Evolutionary conservation across 2,888 invertebrate species (phyloP).

Genomic region (Boloria euphrosyne): DNA sequence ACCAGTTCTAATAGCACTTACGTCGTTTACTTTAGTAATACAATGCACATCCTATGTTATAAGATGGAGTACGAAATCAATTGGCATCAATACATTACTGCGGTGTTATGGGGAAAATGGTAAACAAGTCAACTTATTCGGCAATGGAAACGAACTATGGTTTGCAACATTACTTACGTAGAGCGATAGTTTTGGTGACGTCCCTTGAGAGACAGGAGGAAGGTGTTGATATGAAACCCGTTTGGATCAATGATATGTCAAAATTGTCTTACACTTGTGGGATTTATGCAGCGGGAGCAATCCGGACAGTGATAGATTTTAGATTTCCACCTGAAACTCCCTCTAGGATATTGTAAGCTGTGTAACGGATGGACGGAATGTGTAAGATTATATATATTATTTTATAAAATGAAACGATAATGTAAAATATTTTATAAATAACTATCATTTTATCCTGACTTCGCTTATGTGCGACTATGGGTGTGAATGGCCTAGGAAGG

Average conservation of each 20-base stretch:
- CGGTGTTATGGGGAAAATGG: background rate
- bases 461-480: too few relatives aligned
- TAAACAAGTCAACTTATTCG: background rate
- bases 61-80: background rate
- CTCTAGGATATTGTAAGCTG: conserved; percentile 24
- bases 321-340: conserved; percentile 43
- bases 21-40: conserved; percentile 34
- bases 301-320: conserved; percentile 74
- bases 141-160: conserved; percentile 43
- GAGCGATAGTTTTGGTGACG: conserved; percentile 43
- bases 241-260: conserved; percentile 78
- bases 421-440: too few relatives aligned
- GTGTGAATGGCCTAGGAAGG: too few relatives aligned
- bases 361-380: conserved; percentile 6
- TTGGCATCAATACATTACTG: conserved; percentile 41
- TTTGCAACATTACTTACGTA: background rate
- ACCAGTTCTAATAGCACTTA: conserved; percentile 30
- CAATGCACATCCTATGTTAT: conserved; percentile 18
- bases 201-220: conserved; percentile 60
- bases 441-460: too few relatives aligned
- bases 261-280: conserved; percentile 76
- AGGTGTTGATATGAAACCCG: conserved; percentile 73
- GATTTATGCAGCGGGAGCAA: conserved; percentile 68
- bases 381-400: too few relatives aligned
- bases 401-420: too few relatives aligned